Evolutionary conservation across 2,888 invertebrate species (phyloP).

Genomic region (Cenopis cana): DNA sequence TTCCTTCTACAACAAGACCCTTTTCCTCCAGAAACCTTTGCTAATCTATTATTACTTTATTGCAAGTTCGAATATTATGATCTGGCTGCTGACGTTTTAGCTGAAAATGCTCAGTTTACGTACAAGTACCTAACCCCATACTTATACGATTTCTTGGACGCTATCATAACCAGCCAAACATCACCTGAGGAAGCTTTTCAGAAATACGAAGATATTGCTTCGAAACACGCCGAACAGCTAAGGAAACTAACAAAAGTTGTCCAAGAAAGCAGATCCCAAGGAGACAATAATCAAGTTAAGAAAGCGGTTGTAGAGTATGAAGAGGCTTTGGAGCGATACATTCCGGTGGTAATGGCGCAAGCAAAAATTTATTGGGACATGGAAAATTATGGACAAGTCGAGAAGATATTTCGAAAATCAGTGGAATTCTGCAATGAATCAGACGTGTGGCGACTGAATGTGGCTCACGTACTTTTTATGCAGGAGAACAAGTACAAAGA

Average conservation of each 20-base stretch:
- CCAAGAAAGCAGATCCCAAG: slow-evolving; percentile 95
- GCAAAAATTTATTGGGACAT: slow-evolving; percentile 99
- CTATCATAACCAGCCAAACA: slow-evolving; percentile 98
- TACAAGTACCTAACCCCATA: slow-evolving; percentile 98
- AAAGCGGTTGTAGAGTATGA: slow-evolving; percentile 97
- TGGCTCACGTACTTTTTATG: slow-evolving; percentile 99
- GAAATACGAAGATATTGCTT: slow-evolving; percentile 97
- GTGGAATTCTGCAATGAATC: slow-evolving; percentile 99
- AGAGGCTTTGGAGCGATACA: slow-evolving; percentile 94
- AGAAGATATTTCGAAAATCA: slow-evolving; percentile 98
- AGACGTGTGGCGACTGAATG: slow-evolving; percentile 98
- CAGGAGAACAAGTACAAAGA: slow-evolving; percentile 99
- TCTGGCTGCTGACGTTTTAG: slow-evolving; percentile 98
- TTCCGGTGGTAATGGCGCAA: slow-evolving; percentile 99
- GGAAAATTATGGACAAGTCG: slow-evolving; percentile 97
- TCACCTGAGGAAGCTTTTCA: slow-evolving; percentile 98
- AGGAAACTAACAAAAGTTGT: slow-evolving; percentile 97
- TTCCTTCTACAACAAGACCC: slow-evolving; percentile 98
- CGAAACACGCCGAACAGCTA: slow-evolving; percentile 94
- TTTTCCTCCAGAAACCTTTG: slow-evolving; percentile 99
- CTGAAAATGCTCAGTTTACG: slow-evolving; percentile 98
- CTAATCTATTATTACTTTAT: slow-evolving; percentile 96
- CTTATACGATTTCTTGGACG: slow-evolving; percentile 97
- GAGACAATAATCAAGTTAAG: slow-evolving; percentile 95
- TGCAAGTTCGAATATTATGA: slow-evolving; percentile 99